phyloP scores from a whole-genome alignment of 2,797 vertebrate species.

The Decapterus maruadsi region DNA sequence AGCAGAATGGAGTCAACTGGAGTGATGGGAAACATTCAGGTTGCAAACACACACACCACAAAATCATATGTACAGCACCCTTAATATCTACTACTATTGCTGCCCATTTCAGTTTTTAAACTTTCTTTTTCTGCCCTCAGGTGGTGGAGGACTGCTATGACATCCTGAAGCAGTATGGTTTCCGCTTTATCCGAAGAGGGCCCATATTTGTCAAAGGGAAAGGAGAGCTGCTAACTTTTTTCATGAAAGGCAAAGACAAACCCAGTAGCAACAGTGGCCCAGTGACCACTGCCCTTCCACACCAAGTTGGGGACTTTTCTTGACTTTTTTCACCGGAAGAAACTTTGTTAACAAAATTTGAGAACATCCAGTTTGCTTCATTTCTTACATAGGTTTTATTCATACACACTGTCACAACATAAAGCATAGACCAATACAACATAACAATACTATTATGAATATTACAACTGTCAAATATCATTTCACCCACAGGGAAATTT shows the following conservation, averaged over 20 bases:
- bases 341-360: background rate
- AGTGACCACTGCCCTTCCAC: slow-evolving; percentile 86
- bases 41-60: slow-evolving; percentile 29
- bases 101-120: background rate
- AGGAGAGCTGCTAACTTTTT: slow-evolving; percentile 95
- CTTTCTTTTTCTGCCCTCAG: slow-evolving; percentile 74
- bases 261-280: slow-evolving; percentile 78
- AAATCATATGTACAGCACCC: background rate
- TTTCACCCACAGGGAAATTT: background rate
- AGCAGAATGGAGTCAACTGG: slow-evolving; percentile 98
- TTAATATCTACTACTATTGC: background rate
- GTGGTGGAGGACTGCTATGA: slow-evolving; percentile 94
- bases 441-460: slow-evolving; percentile 6
- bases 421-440: slow-evolving; percentile 18
- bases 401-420: slow-evolving; percentile 30
- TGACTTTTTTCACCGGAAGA: slow-evolving; percentile 41
- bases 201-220: slow-evolving; percentile 96
- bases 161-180: slow-evolving; percentile 93
- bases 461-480: slow-evolving; percentile 10
- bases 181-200: slow-evolving; percentile 93
- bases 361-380: background rate
- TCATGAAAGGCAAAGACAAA: slow-evolving; percentile 94
- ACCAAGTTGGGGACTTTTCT: slow-evolving; percentile 85
- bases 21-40: slow-evolving; percentile 93
- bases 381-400: slow-evolving; percentile 41